Base-by-base conservation (phyloP, 2,113 vertebrate genomes). In the Pavo muticus region DNA sequence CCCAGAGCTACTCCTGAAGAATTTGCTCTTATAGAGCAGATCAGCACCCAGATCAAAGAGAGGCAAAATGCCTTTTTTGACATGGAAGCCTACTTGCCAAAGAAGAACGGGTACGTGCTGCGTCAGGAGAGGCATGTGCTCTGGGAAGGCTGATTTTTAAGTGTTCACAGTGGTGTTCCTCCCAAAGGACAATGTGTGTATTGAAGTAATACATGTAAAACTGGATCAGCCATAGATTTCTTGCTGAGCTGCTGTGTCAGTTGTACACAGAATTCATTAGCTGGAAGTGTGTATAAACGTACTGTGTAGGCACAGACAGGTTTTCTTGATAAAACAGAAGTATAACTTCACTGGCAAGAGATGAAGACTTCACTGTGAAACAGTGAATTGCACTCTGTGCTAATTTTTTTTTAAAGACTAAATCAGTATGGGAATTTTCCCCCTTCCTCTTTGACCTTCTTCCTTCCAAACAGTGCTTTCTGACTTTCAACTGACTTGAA, bases 81-180 rank as follows among this genome's bases (percentile, higher is more conserved):
- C 94, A 99, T 99, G 99, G 99, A 99, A 95, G 98, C 99, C 35
- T 99, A 99, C 96, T 97, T 99, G 96, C 99, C 99, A n/a, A 99
- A 99, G 98, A 99, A 97, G 94, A 99, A 99, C 0, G 98, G 99
- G 99, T 99, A 95, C 2, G 98, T 97, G 60, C 57, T 81, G 47
- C 0, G 1, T 45, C 0, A 54, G 0, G 65, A 44, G 35, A 45
- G 65, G 8, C 14, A 0, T 0, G 1, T 0, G 2, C 84, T 75
- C 68, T 14, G 10, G 73, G 30, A 82, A 54, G 17, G 72, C 61
- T 48, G 39, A 6, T 17, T 40, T 79, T 29, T 7, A 24, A 59
- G 23, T 21, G 13, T 45, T 91, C 3, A 1, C 42, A 70, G 37
- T 0, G 0, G 47, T 65, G 56, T 2, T 39, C 56, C 64, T 89